These are phyloP conservation scores for Chrysaora quinquecirrha DNA, from an alignment of 30 jellyfish, hydroid and myxozoan genomes.

Conservation along the genomic window DNA sequence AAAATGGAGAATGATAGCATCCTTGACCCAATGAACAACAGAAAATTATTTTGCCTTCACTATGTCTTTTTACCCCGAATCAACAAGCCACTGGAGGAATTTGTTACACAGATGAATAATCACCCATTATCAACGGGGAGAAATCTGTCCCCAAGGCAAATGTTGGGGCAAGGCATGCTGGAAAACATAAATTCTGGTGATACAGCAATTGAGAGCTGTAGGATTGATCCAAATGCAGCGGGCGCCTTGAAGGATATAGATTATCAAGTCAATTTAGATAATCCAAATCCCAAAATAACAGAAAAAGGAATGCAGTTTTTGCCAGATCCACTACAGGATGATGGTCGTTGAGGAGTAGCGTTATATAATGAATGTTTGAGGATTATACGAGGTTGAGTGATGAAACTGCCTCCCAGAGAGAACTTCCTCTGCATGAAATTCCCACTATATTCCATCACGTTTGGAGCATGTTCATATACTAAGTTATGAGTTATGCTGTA, in stretches of 20 bases:
- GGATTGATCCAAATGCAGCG: slow-evolving; percentile 31
- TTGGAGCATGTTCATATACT: too few species aligned
- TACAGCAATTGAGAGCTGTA: slow-evolving; percentile 29
- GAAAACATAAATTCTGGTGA: slow-evolving; percentile 2
- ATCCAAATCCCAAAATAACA: slow-evolving; percentile 4
- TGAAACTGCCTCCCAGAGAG: too few species aligned
- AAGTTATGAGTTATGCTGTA: not conserved
- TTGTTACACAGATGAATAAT: too few species aligned
- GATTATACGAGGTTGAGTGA: too few species aligned
- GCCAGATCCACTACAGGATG: too few species aligned
- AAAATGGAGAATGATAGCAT: not conserved
- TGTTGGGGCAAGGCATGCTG: too few species aligned
- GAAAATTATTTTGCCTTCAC: not conserved
- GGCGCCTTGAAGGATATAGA: slow-evolving; percentile 17
- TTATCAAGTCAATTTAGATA: slow-evolving; percentile 20
- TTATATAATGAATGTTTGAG: too few species aligned
- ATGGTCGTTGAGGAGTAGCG: too few species aligned
- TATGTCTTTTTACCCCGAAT: not conserved
- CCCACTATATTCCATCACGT: not conserved
- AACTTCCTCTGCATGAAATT: not conserved
- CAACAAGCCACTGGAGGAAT: too few species aligned
- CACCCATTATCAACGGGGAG: too few species aligned
- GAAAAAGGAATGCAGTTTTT: too few species aligned
- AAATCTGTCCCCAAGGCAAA: too few species aligned
- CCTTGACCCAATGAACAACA: not conserved